These are phyloP conservation scores for Helarctos malayanus DNA, from an alignment of 2,797 vertebrate genomes.

Conservation along the genomic window DNA sequence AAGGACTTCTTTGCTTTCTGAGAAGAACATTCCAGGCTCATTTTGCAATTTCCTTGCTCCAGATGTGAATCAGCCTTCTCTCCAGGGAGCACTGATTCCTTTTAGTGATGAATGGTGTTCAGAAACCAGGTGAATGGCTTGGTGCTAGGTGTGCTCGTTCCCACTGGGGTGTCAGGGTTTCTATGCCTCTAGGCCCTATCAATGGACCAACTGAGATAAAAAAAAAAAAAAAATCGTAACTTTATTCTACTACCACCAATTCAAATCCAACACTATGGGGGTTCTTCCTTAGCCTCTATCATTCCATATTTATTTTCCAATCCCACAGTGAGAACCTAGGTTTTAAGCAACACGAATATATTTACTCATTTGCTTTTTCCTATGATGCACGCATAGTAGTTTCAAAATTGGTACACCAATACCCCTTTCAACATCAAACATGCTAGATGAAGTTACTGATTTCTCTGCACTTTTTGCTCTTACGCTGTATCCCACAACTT, in stretches of 20 bases:
- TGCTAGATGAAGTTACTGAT: background rate
- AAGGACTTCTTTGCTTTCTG: conserved; percentile 4
- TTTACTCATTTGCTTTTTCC: background rate
- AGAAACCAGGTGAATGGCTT: background rate
- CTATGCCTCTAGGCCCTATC: background rate
- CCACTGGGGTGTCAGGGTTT: background rate
- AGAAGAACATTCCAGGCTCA: background rate
- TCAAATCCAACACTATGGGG: background rate
- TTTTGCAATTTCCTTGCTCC: background rate
- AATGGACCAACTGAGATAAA: background rate
- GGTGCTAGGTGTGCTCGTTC: background rate
- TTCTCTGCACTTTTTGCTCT: background rate
- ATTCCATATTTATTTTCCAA: background rate
- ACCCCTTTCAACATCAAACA: background rate
- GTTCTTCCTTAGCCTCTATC: background rate
- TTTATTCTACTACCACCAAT: background rate
- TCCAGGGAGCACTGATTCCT: background rate
- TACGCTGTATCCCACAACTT: background rate
- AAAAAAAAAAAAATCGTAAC: background rate
- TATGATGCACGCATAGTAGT: background rate
- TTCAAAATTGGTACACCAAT: background rate
- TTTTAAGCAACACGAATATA: background rate
- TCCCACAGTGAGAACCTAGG: background rate
- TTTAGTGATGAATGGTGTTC: background rate
- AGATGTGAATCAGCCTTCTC: background rate